Conservation (phyloP, 2,888 invertebrate species). For the Drosophila flavopinicola region DNA sequence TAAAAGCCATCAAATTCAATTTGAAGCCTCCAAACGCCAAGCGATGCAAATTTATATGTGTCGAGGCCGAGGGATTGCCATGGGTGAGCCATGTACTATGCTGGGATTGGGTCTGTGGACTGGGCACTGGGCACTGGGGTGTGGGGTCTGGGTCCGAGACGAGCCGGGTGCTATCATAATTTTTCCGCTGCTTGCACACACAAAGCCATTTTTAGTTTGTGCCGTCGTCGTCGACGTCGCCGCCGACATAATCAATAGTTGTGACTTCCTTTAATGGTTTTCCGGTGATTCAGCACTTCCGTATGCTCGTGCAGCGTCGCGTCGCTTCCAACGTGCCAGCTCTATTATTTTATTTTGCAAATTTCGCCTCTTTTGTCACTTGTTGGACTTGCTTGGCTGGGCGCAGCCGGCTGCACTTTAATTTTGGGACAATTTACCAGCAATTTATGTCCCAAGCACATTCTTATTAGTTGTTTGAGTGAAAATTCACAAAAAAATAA, state of each 20-base stretch:
- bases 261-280: slow-evolving; percentile 81
- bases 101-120: not conserved
- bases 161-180: slow-evolving; percentile 69
- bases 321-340: slow-evolving; percentile 25
- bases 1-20: slow-evolving; percentile 65
- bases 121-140: slow-evolving; percentile 2
- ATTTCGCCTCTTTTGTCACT: slow-evolving; percentile 61
- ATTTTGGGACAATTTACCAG: slow-evolving; percentile 34
- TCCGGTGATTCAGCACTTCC: slow-evolving; percentile 80
- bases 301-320: slow-evolving; percentile 34
- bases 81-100: slow-evolving; percentile 24
- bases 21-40: slow-evolving; percentile 33
- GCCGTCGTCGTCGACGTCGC: slow-evolving; percentile 20
- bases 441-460: slow-evolving; percentile 48
- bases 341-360: slow-evolving; percentile 64
- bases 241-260: slow-evolving; percentile 80
- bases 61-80: slow-evolving; percentile 46
- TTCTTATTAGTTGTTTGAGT: slow-evolving; percentile 49
- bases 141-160: slow-evolving; percentile 19
- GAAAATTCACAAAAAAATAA: not conserved
- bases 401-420: slow-evolving; percentile 49
- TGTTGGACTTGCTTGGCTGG: slow-evolving; percentile 56
- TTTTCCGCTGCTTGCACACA: slow-evolving; percentile 68
- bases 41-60: slow-evolving; percentile 60
- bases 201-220: slow-evolving; percentile 67